Percentiles rank a stretch among this genome's conserved stretches.
Conservation (phyloP, 1,140 invertebrate genomes). For the Sycobia sp. region DNA sequence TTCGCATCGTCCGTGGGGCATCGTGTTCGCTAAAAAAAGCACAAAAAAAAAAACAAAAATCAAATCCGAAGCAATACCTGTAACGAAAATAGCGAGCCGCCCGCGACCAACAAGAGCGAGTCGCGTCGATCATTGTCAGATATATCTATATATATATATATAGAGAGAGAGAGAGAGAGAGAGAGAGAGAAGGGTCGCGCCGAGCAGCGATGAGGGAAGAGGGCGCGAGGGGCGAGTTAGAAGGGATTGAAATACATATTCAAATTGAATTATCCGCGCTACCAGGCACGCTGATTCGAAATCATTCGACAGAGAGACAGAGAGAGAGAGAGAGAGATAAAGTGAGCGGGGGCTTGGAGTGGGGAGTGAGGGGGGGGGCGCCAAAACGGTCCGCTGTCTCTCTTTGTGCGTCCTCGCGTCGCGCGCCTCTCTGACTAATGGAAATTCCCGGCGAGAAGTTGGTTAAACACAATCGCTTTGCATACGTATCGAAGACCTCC, state of each 20-base stretch:
- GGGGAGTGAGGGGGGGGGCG: background rate
- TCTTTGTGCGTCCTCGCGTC: conserved; percentile 25
- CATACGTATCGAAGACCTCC: conserved; percentile 49
- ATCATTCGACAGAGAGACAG: conserved; percentile 55
- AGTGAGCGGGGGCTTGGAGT: conserved; percentile 20
- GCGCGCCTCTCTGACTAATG: conserved; percentile 47
- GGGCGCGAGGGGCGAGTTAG: conserved; percentile 9
- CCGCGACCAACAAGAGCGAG: no score
- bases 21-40: no score
- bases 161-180: background rate
- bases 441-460: conserved; percentile 55
- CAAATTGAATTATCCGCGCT: conserved; percentile 62
- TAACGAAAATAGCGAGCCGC: no score
- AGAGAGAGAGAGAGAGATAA: background rate
- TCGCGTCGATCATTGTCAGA: no score
- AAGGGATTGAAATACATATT: conserved; percentile 54
- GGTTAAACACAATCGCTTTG: conserved; percentile 58
- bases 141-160: no score
- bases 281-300: conserved; percentile 60
- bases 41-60: no score
- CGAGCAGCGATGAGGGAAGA: conserved; percentile 28
- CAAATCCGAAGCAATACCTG: no score
- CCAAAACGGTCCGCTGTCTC: conserved; percentile 18
- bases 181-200: conserved; percentile 13
- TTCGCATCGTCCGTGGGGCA: no score